These are phyloP conservation scores for Vannuccia rotundouncinata DNA, from an alignment of 2,888 invertebrate genomes.

Conservation along the genomic window DNA sequence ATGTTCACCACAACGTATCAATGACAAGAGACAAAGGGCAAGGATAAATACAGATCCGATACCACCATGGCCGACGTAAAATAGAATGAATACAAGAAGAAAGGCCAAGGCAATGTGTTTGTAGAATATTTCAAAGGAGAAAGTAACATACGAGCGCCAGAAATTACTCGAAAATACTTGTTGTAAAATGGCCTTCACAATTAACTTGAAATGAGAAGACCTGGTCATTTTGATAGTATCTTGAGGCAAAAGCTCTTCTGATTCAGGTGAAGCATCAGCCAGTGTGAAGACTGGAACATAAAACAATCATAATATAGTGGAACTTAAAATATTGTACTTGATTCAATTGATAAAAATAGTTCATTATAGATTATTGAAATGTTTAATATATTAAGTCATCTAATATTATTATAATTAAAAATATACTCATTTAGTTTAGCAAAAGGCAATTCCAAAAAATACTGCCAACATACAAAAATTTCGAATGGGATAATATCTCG, in stretches of 20 bases:
- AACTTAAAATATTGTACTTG: neutral
- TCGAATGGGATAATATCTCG: too few relatives aligned
- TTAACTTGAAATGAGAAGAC: neutral
- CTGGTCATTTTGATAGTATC: neutral
- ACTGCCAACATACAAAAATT: too few relatives aligned
- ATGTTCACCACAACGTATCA: constrained; percentile 41
- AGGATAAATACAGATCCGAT: neutral
- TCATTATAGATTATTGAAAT: too few relatives aligned
- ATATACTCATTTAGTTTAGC: too few relatives aligned
- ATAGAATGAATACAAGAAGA: neutral
- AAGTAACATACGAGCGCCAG: neutral
- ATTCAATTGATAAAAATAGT: too few relatives aligned
- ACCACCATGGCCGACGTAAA: constrained; percentile 3
- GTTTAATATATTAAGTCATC: too few relatives aligned
- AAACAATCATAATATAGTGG: neutral
- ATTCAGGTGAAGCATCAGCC: neutral
- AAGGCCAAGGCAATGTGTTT: neutral
- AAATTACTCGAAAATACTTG: neutral
- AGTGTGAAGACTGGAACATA: neutral
- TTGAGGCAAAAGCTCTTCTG: neutral
- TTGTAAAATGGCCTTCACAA: neutral
- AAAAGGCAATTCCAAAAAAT: too few relatives aligned
- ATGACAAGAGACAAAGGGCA: neutral
- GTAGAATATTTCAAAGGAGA: neutral
- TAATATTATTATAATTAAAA: too few relatives aligned